Evolutionary conservation across 2,888 invertebrate genomes (phyloP).

Genomic region (Tinea semifulvella): DNA sequence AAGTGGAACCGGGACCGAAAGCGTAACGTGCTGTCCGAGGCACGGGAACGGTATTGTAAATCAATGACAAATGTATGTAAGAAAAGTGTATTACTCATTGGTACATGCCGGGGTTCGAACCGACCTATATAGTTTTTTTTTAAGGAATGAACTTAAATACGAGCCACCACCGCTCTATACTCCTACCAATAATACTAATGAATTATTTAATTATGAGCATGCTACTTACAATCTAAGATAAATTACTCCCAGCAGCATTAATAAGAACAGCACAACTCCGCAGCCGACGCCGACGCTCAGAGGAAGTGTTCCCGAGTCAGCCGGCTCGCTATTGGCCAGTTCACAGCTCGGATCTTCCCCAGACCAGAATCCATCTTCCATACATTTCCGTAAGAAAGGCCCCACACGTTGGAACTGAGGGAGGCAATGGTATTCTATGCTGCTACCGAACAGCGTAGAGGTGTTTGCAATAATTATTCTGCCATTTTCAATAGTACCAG

Average conservation of each 20-base stretch:
- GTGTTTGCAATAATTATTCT: slow-evolving; percentile 87
- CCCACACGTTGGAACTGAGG: slow-evolving; percentile 86
- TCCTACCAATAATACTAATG: too few relatives aligned
- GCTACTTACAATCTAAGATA: slow-evolving; percentile 81
- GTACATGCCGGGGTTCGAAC: too few relatives aligned
- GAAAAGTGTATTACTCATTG: too few relatives aligned
- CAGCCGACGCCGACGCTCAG: slow-evolving; percentile 86
- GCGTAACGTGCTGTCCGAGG: too few relatives aligned
- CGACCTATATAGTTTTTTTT: too few relatives aligned
- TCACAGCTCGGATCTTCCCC: slow-evolving; percentile 88
- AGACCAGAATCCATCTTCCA: slow-evolving; percentile 87
- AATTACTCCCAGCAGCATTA: slow-evolving; percentile 80
- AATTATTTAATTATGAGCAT: neutral
- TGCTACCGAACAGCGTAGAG: slow-evolving; percentile 83
- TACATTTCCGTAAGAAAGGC: slow-evolving; percentile 83
- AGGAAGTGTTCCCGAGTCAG: slow-evolving; percentile 76
- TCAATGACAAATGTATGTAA: too few relatives aligned
- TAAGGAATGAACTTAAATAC: too few relatives aligned
- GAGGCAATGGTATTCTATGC: slow-evolving; percentile 89
- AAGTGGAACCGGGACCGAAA: too few relatives aligned
- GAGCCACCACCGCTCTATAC: too few relatives aligned
- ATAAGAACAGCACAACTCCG: slow-evolving; percentile 80
- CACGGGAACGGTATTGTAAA: too few relatives aligned
- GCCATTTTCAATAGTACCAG: slow-evolving; percentile 83
- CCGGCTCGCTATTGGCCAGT: slow-evolving; percentile 72